Base-by-base conservation (phyloP, 2,113 vertebrate genomes). In the Puntigrus tetrazona region DNA sequence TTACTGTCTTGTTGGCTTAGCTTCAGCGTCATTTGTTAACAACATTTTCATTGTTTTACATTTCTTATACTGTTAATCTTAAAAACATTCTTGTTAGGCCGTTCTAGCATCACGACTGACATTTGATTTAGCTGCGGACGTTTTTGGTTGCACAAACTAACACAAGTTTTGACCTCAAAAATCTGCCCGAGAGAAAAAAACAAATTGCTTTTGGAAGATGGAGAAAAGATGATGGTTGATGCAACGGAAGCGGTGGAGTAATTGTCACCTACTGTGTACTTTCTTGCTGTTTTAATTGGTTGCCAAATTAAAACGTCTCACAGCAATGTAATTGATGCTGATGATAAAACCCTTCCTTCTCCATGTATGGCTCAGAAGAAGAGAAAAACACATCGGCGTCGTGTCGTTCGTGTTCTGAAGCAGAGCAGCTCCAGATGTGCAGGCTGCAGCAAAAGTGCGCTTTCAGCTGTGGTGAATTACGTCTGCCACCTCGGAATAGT, bases 371-470 rank as follows among this genome's bases (percentile, higher is more conserved):
- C 47, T 22, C 31, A 5, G 13, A 25, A n/a, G n/a, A 52, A 20
- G 18, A 77, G 38, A 78, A 27, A n/a, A 45, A 27, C 25, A 61
- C 38, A 63, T 55, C 29, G 27, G 20, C 43, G 16, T 59, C 10
- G 14, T 72, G 38, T 43, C 45, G 63, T 16, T 72, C 20, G 36
- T 43, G n/a, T 43, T 78, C 18, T 78, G 45, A 84, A 41, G 34
- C 52, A 76, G 20, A 72, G 36, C 65, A 25, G 29, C 75, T 55
- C 34, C 76, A 79, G 83, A 59, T 72, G 76, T 79, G 76, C 63
- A 25, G 10, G 27, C 83, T 29, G 43, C 14, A 6, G 45, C 59
- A 82, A 18, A 55, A n/a, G 3, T 16, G 27, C 7, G 18, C 20
- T 55, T 9, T 78, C 55, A 61, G 76, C 76, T 43, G 55, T 78